Evolutionary conservation across 2,113 vertebrate genomes (phyloP).

Genomic region (Megaleporinus macrocephalus): DNA sequence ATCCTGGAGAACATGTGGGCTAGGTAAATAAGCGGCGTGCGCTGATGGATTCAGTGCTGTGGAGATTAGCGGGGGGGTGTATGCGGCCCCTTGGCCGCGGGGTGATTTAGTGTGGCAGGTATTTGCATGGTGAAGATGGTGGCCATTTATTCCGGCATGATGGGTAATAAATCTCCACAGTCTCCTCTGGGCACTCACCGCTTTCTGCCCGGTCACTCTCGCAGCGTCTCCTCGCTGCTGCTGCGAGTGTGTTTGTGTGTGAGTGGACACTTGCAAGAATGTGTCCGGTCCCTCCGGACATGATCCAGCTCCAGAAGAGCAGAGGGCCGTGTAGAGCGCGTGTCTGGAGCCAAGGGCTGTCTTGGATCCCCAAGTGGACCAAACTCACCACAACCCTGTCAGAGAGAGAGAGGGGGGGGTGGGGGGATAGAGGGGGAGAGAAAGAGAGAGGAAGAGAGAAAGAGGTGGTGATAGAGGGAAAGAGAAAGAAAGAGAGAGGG

Average conservation of each 20-base stretch:
- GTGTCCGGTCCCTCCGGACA: conserved; percentile 50
- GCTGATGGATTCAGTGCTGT: conserved; percentile 24
- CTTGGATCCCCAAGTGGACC: background rate
- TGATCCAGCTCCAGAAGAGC: conserved; percentile 48
- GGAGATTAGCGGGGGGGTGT: conserved; percentile 16
- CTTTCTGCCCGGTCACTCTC: conserved; percentile 21
- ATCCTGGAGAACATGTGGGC: conserved; percentile 27
- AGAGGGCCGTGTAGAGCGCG: too few species aligned
- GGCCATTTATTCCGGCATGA: conserved; percentile 41
- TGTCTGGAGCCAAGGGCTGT: background rate
- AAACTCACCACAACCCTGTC: background rate
- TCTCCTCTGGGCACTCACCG: background rate
- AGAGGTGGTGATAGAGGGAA: conserved; percentile 11
- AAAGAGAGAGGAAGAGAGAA: too few species aligned
- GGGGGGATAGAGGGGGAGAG: too few species aligned
- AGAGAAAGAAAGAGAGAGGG: background rate
- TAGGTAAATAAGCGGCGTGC: conserved; percentile 35
- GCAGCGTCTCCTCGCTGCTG: background rate
- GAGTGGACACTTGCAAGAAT: background rate
- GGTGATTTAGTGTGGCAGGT: conserved; percentile 41
- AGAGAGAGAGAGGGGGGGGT: conserved; percentile 6
- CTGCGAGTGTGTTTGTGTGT: conserved; percentile 31
- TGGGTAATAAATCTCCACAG: conserved; percentile 42
- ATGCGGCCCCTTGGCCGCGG: background rate
- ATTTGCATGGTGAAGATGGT: conserved; percentile 42